A percentile compares a stretch with the other conserved stretches of the same genome.
phyloP scores from a whole-genome alignment of 2,888 invertebrate genomes.

The Drosophila merina region DNA sequence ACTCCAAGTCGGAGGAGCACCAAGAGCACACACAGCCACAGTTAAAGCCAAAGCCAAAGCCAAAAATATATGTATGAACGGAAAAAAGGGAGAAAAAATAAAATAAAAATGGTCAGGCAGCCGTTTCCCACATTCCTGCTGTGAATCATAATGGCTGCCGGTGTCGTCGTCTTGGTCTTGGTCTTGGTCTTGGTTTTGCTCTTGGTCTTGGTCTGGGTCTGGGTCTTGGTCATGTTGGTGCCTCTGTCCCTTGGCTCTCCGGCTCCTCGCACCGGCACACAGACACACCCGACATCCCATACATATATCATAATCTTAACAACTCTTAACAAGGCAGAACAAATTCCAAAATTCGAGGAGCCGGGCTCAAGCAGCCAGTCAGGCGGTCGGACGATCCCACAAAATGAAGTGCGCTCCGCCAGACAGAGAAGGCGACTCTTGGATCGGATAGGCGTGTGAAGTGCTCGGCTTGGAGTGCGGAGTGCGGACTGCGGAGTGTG shows the following conservation, averaged over 20 bases:
- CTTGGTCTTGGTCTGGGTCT: too few species aligned
- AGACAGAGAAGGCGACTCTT: slow-evolving; percentile 45
- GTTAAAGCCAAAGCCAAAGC: slow-evolving; percentile 27
- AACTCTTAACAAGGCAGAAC: slow-evolving; percentile 83
- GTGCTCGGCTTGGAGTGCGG: neutral
- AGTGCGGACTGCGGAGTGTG: neutral
- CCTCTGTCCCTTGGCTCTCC: slow-evolving; percentile 32
- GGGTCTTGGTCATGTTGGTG: slow-evolving; percentile 41
- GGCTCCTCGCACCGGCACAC: slow-evolving; percentile 17
- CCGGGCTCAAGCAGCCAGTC: slow-evolving; percentile 67
- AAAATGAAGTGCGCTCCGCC: slow-evolving; percentile 72
- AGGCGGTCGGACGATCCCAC: slow-evolving; percentile 68
- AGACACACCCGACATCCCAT: slow-evolving; percentile 40
- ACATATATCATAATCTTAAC: slow-evolving; percentile 83
- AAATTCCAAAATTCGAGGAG: slow-evolving; percentile 79
- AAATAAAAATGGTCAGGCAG: slow-evolving; percentile 71
- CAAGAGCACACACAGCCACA: slow-evolving; percentile 41
- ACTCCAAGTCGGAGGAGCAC: slow-evolving; percentile 22
- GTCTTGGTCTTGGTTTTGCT: too few species aligned
- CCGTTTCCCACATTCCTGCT: slow-evolving; percentile 82
- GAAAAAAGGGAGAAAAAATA: slow-evolving; percentile 7
- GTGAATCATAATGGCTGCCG: slow-evolving; percentile 81
- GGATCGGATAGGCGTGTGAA: neutral
- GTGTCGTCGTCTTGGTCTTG: slow-evolving; percentile 57
- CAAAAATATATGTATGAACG: slow-evolving; percentile 26